Base-by-base conservation (phyloP, 2,797 vertebrate genomes). In the Poeciliopsis presidionis region DNA sequence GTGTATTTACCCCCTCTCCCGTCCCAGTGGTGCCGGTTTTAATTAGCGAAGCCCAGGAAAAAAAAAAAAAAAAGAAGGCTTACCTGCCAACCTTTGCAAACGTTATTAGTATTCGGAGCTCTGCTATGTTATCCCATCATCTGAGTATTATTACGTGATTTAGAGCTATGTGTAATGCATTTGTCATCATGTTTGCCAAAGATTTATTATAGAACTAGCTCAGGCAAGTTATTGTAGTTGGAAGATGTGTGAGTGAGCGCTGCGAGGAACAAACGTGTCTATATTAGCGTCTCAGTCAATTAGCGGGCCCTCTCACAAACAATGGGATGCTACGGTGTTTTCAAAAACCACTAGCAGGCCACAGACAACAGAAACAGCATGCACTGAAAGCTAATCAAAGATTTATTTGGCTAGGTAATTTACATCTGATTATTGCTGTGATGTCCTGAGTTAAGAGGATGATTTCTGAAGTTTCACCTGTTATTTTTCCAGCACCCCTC, bases 21-120 rank as follows among this genome's bases (percentile, higher is more conserved):
- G 22, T 87, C 90, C 88, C 91, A 59, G 77, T 14, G 83, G 91
- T 94, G 91, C 88, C 82, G 20, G 77, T 89, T 93, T 93, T 94
- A 95, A 95, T 95, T 94, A 95, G 88, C 81, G 41, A 73, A 81
- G 84, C 81, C 74, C 80, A 74, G 75, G 13, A 46, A 46, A 13
- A 46, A 46, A 4, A 5, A 43, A 2, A 43, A 89, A 89, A 87
- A 82, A 87, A 90, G 86, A 92, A 78, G 85, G 90, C 88, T 87
- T 92, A 90, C 90, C 91, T 92, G 92, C 79, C 91, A 93, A 80
- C 86, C 88, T 88, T 80, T 81, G 86, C 88, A 94, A 95, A 94
- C 86, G 90, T 89, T 85, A 89, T 91, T 90, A 86, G 88, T 91
- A 90, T 90, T 88, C 74, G 61, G 76, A 87, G 85, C 88, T 83